Evolutionary conservation across 1,140 invertebrate species (phyloP).

Genomic region (Drosophila melanica): DNA sequence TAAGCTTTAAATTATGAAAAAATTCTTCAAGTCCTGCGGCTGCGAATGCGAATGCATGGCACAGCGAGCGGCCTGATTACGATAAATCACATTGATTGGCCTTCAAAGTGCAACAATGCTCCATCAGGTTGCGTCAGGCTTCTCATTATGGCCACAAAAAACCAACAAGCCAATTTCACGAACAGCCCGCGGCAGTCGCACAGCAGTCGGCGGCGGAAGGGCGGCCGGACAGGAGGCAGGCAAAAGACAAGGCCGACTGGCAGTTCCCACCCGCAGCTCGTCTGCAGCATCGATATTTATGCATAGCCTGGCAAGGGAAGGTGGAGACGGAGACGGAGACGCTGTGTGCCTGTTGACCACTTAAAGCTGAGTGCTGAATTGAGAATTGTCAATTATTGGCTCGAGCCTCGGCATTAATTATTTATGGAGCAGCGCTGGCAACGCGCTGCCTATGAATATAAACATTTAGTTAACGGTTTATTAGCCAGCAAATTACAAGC

Average conservation of each 20-base stretch:
- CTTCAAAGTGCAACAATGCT: slow-evolving; percentile 50
- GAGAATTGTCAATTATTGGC: slow-evolving; percentile 59
- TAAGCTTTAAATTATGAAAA: slow-evolving; percentile 51
- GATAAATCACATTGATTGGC: slow-evolving; percentile 68
- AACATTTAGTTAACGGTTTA: slow-evolving; percentile 58
- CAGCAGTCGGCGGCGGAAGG: slow-evolving; percentile 3
- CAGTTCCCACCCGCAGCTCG: slow-evolving; percentile 9
- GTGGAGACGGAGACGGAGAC: no score
- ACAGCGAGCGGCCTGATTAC: slow-evolving; percentile 28
- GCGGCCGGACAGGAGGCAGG: not conserved
- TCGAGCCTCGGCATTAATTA: slow-evolving; percentile 65
- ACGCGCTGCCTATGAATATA: slow-evolving; percentile 44
- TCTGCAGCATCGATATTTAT: slow-evolving; percentile 5
- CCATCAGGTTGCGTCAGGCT: slow-evolving; percentile 58
- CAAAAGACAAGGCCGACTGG: not conserved
- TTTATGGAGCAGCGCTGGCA: slow-evolving; percentile 56
- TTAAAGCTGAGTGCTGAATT: slow-evolving; percentile 50
- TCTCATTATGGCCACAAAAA: slow-evolving; percentile 61
- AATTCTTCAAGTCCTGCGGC: slow-evolving; percentile 40
- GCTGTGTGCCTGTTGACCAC: not conserved
- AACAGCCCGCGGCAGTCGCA: slow-evolving; percentile 20
- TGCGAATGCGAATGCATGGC: slow-evolving; percentile 39
- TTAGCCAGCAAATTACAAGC: slow-evolving; percentile 39
- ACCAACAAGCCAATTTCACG: slow-evolving; percentile 32
- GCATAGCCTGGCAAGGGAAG: no score